Evolutionary conservation across 2,113 vertebrate species (phyloP).

Genomic region (Coregonus clupeaformis): DNA sequence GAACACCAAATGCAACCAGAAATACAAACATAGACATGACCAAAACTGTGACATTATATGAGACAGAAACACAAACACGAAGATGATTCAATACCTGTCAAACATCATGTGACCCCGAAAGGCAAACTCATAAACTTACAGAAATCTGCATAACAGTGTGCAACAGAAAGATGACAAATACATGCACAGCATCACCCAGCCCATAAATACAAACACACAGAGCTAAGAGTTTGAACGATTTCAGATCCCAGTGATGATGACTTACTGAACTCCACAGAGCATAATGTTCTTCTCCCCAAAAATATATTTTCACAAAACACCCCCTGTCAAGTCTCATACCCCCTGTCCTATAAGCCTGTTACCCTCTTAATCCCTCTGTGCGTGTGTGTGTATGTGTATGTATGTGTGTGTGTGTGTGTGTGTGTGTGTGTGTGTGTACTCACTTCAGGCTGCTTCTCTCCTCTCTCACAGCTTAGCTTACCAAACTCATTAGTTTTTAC

Average conservation of each 20-base stretch:
- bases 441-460: not conserved
- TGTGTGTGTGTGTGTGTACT: not conserved
- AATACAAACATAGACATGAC: not conserved
- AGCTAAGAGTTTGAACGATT: not conserved
- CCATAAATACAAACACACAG: not conserved
- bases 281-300: too few relatives aligned
- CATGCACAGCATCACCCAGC: too few relatives aligned
- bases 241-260: not conserved
- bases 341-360: not conserved
- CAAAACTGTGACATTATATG: not conserved
- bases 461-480: not conserved
- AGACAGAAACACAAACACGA: not conserved
- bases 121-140: not conserved
- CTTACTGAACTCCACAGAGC: not conserved
- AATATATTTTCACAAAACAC: not conserved
- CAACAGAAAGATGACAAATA: too few relatives aligned
- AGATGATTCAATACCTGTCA: not conserved
- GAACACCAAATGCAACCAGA: not conserved
- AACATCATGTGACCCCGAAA: not conserved
- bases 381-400: too few relatives aligned
- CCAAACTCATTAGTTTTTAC: conserved; percentile 15
- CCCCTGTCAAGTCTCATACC: not conserved
- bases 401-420: not conserved
- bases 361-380: too few relatives aligned
- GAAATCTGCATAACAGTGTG: not conserved